Percentiles rank a stretch among this genome's conserved stretches.
Evolutionary conservation across 1,140 invertebrate species (phyloP).

Genomic region (Mylabris phalerata): DNA sequence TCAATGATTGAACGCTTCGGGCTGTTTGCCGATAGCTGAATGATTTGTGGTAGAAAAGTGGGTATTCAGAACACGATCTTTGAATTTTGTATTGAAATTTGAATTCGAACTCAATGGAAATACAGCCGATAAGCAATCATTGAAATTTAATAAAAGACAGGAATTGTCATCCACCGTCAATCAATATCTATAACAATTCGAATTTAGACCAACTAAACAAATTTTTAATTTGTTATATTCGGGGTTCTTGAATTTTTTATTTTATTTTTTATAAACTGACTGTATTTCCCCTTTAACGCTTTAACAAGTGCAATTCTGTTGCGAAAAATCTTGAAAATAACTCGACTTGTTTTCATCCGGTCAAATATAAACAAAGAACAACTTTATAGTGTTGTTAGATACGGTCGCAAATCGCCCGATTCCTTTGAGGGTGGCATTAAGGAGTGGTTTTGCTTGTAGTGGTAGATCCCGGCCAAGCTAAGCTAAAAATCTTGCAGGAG

Average conservation of each 20-base stretch:
- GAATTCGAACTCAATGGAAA: too few species aligned
- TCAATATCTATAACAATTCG: too few species aligned
- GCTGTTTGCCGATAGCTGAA: too few species aligned
- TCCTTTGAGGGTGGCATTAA: slow-evolving; percentile 33
- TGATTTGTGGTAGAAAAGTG: too few species aligned
- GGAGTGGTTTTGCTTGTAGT: slow-evolving; percentile 38
- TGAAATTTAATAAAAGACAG: too few species aligned
- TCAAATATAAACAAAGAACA: slow-evolving; percentile 27
- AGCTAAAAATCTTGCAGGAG: slow-evolving; percentile 40
- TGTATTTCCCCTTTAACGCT: background rate
- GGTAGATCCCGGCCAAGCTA: slow-evolving; percentile 37
- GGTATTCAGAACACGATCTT: too few species aligned
- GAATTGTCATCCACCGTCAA: too few species aligned
- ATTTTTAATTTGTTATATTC: background rate
- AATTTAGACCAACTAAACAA: too few species aligned
- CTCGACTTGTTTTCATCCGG: background rate
- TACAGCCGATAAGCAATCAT: too few species aligned
- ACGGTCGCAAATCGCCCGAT: slow-evolving; percentile 29
- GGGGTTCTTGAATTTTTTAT: background rate
- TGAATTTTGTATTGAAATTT: too few species aligned
- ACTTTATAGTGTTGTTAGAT: slow-evolving; percentile 19
- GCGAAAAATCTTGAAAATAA: background rate
- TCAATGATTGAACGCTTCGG: too few species aligned
- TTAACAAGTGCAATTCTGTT: slow-evolving; percentile 23
- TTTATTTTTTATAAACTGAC: background rate